A percentile compares a stretch with the other conserved stretches of the same genome.
Conservation (phyloP, 2,113 vertebrate genomes). For the Bubo bubo region DNA sequence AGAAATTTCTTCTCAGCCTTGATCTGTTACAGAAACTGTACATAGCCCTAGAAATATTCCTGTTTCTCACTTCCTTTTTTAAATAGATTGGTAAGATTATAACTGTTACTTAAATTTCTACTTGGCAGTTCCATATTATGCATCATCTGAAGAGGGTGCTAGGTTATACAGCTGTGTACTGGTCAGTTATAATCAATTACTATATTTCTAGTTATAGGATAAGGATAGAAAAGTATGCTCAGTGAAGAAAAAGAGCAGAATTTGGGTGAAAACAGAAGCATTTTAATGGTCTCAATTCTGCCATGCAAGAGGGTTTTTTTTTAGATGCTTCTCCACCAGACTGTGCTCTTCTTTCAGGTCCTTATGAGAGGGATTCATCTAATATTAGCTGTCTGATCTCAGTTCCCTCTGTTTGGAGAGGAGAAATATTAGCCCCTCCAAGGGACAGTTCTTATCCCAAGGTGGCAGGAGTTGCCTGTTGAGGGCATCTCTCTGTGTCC, state of each 20-base stretch:
- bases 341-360: not conserved
- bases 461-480: not conserved
- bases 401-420: not conserved
- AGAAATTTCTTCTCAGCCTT: constrained; percentile 5
- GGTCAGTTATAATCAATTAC: not conserved
- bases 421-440: not conserved
- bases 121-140: not conserved
- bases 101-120: not conserved
- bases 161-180: not conserved
- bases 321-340: not conserved
- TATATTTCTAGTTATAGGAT: not conserved
- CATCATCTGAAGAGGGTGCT: not conserved
- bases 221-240: not conserved
- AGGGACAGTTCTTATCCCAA: not conserved
- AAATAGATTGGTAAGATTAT: not conserved
- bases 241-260: not conserved
- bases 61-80: not conserved
- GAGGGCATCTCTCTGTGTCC: not conserved
- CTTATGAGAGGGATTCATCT: not conserved
- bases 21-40: not conserved
- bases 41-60: not conserved
- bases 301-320: not conserved
- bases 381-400: not conserved
- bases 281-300: not conserved
- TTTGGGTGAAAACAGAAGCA: not conserved